Evolutionary conservation across 2,113 vertebrate species (phyloP), one percentile per base, ranked within the genome.

Genomic region (Atractosteus spatula): DNA sequence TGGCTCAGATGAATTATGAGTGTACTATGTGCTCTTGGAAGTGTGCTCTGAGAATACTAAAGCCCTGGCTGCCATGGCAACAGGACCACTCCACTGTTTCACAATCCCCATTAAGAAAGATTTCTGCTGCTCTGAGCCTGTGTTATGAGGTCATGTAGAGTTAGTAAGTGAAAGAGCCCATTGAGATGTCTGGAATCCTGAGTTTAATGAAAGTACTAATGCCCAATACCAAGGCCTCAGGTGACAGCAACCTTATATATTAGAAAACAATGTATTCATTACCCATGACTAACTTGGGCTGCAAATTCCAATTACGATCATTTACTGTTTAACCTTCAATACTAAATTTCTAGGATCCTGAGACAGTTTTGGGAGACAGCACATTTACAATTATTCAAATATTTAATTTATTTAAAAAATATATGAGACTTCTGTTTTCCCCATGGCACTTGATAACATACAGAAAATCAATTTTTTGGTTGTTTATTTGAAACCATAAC

Each of bases 41-140:
- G 75, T 84, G 83, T 88, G 88, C 87, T 86, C 83, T 76, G 85
- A 86, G 87, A 91, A 89, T 89, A 87, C 78, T 43, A 66, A 89
- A 86, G 79, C 72, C 64, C 82, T 73, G 74, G 86, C 88, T 91
- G 88, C 89, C 86, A 92, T 91, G 87, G 84, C 86, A 88, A 90
- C 88, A 89, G 81, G 85, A 78, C 85, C 84, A 86, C 82, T 88
- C 86, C 84, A 85, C 83, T 83, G 80, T 85, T 56, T 66, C 85
- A 81, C 76, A 79, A 82, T 80, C 82, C 85, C 85, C 87, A 87
- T 88, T 89, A 88, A 84, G 82, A 88, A 85, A 85, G 82, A 85
- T 84, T 80, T 78, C 17, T 11, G 45, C 68, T 70, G 70, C 67
- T 83, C 81, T 78, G 81, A 83, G 81, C 76, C 80, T 82, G 74